Evolutionary conservation across 2,888 invertebrate genomes (phyloP).

Genomic region (Aleiodes leptofemur): DNA sequence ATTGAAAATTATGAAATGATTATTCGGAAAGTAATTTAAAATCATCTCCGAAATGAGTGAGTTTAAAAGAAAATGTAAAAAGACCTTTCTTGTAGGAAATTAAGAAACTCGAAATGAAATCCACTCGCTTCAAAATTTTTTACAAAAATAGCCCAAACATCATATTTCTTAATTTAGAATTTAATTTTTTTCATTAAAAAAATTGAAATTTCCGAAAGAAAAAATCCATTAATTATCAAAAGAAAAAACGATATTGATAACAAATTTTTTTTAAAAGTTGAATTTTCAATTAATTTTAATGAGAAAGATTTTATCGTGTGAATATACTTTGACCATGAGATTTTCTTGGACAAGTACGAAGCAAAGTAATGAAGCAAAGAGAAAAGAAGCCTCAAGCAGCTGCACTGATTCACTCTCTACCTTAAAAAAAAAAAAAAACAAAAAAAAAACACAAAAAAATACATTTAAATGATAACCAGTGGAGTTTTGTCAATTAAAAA

Average conservation of each 20-base stretch:
- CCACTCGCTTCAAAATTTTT: too few relatives aligned
- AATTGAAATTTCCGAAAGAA: too few relatives aligned
- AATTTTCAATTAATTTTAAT: conserved; percentile 20
- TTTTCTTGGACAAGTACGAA: conserved; percentile 10
- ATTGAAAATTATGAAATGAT: too few relatives aligned
- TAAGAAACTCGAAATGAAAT: too few relatives aligned
- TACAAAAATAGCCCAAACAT: too few relatives aligned
- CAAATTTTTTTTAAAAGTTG: not conserved
- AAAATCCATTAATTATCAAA: too few relatives aligned
- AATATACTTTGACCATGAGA: conserved; percentile 15
- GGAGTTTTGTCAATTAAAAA: conserved; percentile 5
- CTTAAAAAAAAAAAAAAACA: not conserved
- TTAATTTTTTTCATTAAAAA: too few relatives aligned
- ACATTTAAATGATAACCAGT: conserved; percentile 9
- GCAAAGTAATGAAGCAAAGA: not conserved
- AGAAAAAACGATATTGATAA: not conserved
- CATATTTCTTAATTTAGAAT: too few relatives aligned
- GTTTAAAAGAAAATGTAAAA: too few relatives aligned
- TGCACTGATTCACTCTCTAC: conserved; percentile 20
- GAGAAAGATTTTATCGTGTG: conserved; percentile 21
- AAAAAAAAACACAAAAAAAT: not conserved
- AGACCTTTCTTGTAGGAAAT: too few relatives aligned
- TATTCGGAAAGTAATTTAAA: too few relatives aligned
- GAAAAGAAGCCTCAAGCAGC: not conserved
- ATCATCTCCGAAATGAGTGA: too few relatives aligned